Percentiles rank a stretch among this genome's conserved stretches.
phyloP scores from a whole-genome alignment of 2,113 vertebrate genomes.

The Zosterops lateralis region DNA sequence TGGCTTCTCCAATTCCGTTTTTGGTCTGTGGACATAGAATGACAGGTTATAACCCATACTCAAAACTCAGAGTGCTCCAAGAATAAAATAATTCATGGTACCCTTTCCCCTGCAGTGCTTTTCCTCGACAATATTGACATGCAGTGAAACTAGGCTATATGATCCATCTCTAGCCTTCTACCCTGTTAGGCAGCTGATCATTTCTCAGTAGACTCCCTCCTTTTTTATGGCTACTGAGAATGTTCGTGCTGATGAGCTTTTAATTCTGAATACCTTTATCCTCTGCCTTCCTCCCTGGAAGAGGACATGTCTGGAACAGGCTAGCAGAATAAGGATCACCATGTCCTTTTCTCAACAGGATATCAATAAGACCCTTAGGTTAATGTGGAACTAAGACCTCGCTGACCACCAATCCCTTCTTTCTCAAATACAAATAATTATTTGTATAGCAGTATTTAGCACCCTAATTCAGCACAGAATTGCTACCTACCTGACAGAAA shows the following conservation, averaged over 20 bases:
- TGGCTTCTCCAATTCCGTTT: neutral
- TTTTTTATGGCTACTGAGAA: neutral
- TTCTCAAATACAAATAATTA: neutral
- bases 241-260: neutral
- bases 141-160: neutral
- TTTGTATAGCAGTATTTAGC: neutral
- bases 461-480: neutral
- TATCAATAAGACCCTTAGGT: neutral
- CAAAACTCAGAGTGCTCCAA: neutral
- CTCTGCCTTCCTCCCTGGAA: neutral
- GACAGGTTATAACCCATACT: neutral
- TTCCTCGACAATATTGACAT: neutral
- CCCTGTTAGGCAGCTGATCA: neutral
- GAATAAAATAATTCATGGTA: conserved; percentile 10
- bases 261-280: neutral
- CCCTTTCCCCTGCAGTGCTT: neutral
- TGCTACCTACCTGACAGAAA: neutral
- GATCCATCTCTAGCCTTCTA: neutral
- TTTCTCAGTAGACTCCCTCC: neutral
- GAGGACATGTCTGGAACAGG: rapidly evolving
- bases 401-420: neutral
- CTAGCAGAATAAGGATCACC: neutral
- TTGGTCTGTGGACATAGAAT: neutral
- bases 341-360: neutral
- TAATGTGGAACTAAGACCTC: neutral